Evolutionary conservation across 2,113 vertebrate species (phyloP), one percentile per base, ranked within the genome.

Genomic region (Rhea americana): DNA sequence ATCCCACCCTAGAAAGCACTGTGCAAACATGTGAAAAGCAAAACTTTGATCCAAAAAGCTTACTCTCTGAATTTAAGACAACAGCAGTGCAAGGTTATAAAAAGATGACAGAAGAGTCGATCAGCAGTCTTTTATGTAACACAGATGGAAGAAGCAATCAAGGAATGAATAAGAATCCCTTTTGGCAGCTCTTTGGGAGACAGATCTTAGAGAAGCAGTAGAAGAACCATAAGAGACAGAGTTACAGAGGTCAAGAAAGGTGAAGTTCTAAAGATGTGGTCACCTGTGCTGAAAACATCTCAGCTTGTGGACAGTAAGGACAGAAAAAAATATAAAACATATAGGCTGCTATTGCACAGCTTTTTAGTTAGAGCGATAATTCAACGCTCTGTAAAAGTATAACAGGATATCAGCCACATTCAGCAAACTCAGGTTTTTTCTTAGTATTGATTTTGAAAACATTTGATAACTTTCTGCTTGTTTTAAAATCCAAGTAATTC

Each of bases 1-100:
- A 4, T 32, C 15, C 10, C 0, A 2, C 12, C 5, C 1, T 9
- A 5, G 17, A 39, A 65, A 16, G 3, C 2, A 17, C 28, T 89
- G 25, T 37, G 22, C 55, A 77, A 58, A 17, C 5, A 53, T 12
- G 5, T 67, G 35, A 15, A 79, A 82, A 66, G 66, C 48, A 8
- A 30, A 39, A 51, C 71, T 82, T 48, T 21, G 48, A 63, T 45
- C 50, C 50, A 66, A 55, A 74, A 67, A 47, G 7, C 12, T 73
- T 41, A 14, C 24, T 58, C 3, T 26, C 37, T 73, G 59, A 85
- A 59, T 73, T 66, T 63, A 74, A 80, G 75, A 32, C 30, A 63
- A 19, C 24, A 55, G 7, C 37, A 59, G 59, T 18, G 30, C n/a
- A 77, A 76, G 41, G 47, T 47, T 24, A 63, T 6, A 66, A 50